These are phyloP conservation scores for Danio choprae DNA, from an alignment of 2,797 vertebrate genomes.

Conservation along the genomic window DNA sequence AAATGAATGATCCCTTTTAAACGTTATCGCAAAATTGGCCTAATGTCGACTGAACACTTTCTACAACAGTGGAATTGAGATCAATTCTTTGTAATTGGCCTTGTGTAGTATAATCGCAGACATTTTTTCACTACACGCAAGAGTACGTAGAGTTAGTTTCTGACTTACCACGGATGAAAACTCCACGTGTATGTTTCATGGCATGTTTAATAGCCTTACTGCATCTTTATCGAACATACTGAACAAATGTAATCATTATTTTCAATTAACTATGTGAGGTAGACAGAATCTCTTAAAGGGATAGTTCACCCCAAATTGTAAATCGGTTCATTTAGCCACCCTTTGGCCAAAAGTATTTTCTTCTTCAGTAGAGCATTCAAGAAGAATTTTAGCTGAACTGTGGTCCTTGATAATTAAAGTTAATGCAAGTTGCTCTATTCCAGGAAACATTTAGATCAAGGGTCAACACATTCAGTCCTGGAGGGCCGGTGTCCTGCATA, in stretches of 20 bases:
- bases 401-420: too few species aligned
- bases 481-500: too few species aligned
- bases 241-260: not conserved
- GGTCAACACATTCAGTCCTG: too few species aligned
- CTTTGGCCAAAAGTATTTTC: too few species aligned
- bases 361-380: not conserved
- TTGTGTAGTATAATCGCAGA: constrained; percentile 32
- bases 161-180: constrained; percentile 38
- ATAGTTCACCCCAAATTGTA: not conserved
- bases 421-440: too few species aligned
- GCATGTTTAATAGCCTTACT: not conserved
- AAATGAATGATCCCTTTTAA: constrained; percentile 43
- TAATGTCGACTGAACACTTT: constrained; percentile 39
- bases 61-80: constrained; percentile 24
- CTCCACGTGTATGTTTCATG: too few species aligned
- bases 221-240: not conserved
- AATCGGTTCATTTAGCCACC: not conserved
- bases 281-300: not conserved
- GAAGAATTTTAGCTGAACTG: not conserved
- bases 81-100: constrained; percentile 57
- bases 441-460: too few species aligned
- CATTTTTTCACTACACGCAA: constrained; percentile 36
- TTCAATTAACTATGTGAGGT: constrained; percentile 1
- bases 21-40: constrained; percentile 49
- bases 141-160: not conserved